phyloP scores from a whole-genome alignment of 2,888 invertebrate species.

The Tiliacea citrago region DNA sequence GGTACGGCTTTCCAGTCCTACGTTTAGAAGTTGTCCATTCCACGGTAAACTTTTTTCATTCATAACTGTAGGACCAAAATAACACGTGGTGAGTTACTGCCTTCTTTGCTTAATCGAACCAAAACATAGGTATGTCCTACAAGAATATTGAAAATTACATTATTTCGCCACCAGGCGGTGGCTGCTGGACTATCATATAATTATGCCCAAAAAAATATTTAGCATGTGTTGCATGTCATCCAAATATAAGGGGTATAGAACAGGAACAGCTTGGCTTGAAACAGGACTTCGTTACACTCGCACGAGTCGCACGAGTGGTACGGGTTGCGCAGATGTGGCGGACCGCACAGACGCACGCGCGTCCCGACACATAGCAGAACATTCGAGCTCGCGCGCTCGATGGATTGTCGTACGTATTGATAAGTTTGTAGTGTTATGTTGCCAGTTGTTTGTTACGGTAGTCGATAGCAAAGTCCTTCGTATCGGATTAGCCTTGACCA shows the following conservation, averaged over 20 bases:
- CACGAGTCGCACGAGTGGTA: too few relatives aligned
- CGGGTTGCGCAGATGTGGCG: not conserved
- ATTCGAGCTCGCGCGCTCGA: not conserved
- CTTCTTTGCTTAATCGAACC: too few relatives aligned
- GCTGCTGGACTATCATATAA: too few relatives aligned
- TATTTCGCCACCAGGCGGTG: too few relatives aligned
- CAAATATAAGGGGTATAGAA: not conserved
- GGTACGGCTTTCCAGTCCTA: too few relatives aligned
- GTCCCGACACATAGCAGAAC: not conserved
- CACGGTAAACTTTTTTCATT: too few relatives aligned
- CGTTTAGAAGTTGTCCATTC: too few relatives aligned
- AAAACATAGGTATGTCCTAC: too few relatives aligned
- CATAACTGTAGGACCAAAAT: too few relatives aligned
- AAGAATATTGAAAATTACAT: too few relatives aligned
- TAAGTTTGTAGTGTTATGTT: conserved; percentile 35
- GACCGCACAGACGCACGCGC: not conserved
- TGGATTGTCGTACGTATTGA: conserved; percentile 16
- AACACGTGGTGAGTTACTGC: too few relatives aligned
- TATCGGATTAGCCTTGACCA: conserved; percentile 68
- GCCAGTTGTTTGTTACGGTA: conserved; percentile 25
- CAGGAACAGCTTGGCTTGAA: not conserved
- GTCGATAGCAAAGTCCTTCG: conserved; percentile 47
- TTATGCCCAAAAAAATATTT: not conserved
- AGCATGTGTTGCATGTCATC: not conserved
- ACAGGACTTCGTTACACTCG: not conserved